Conservation (phyloP, 2,113 vertebrate genomes). For the Lepisosteus osseus region DNA sequence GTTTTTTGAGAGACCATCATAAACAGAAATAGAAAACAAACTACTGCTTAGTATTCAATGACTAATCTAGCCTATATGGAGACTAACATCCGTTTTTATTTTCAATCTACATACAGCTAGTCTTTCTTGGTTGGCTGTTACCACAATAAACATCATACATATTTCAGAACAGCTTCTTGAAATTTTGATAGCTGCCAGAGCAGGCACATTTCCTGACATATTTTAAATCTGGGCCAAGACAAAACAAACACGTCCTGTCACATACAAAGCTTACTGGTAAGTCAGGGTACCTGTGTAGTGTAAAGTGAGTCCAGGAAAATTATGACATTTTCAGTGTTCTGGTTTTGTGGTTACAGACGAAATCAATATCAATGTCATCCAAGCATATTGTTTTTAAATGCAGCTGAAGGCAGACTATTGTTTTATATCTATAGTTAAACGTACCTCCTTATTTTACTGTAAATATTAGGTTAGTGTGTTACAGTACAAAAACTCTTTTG, state of each 20-base stretch:
- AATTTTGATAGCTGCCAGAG: conserved; percentile 86
- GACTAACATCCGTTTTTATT: too few species aligned
- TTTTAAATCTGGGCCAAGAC: conserved; percentile 70
- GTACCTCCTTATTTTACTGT: too few species aligned
- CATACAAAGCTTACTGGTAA: conserved; percentile 52
- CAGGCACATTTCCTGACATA: conserved; percentile 73
- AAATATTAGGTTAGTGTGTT: too few species aligned
- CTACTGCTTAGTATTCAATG: too few species aligned
- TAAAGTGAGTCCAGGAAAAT: conserved; percentile 67
- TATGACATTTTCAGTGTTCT: conserved; percentile 60
- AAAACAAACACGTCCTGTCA: conserved; percentile 82
- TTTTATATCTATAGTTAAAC: not conserved
- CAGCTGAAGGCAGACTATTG: not conserved
- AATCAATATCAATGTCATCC: not conserved
- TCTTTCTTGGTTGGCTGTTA: conserved; percentile 68
- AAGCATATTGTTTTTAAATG: not conserved
- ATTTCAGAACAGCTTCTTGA: conserved; percentile 58
- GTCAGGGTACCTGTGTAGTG: conserved; percentile 81
- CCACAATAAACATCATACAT: conserved; percentile 63
- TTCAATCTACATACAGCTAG: conserved; percentile 35
- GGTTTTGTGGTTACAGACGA: conserved; percentile 30
- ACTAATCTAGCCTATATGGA: too few species aligned
- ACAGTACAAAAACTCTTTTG: too few species aligned
- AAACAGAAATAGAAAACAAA: too few species aligned
- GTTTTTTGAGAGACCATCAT: too few species aligned